phyloP scores from a whole-genome alignment of 2,113 vertebrate species.

The Xyrauchen texanus region DNA sequence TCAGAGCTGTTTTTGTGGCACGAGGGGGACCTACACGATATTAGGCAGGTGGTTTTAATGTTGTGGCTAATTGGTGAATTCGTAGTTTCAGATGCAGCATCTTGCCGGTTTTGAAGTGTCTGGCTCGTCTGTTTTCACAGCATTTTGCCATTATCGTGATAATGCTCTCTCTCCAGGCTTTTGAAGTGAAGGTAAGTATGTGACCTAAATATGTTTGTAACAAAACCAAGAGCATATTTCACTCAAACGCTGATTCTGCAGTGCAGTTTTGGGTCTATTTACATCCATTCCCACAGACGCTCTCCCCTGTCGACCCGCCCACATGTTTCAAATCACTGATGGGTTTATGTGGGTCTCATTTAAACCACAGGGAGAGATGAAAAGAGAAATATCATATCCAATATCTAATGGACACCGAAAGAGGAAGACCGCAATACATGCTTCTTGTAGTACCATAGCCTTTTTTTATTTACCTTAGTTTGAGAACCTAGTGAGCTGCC shows the following conservation, averaged over 20 bases:
- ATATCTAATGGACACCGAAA: background rate
- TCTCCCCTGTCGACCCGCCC: background rate
- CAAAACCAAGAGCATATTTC: constrained; percentile 8
- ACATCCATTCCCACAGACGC: constrained; percentile 4
- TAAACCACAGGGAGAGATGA: background rate
- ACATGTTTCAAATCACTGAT: background rate
- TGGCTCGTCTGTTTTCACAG: constrained; percentile 6
- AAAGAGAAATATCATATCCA: constrained; percentile 1
- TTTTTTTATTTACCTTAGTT: background rate
- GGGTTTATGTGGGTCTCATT: background rate
- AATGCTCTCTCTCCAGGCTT: constrained; percentile 28
- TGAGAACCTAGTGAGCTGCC: background rate
- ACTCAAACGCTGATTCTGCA: background rate
- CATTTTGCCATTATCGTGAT: constrained; percentile 16
- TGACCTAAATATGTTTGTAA: constrained; percentile 32
- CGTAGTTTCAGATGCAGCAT: background rate
- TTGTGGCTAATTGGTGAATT: background rate
- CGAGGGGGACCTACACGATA: too few species aligned
- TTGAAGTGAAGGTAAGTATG: constrained; percentile 34
- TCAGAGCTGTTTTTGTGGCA: too few species aligned
- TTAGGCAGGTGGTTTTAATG: too few species aligned
- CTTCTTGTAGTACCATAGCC: background rate
- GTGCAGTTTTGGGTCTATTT: constrained; percentile 22
- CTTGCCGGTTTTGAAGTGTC: background rate
- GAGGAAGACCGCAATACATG: background rate